Percentiles rank a stretch among this genome's conserved stretches.
Conservation (phyloP, 2,113 vertebrate species). For the Anguilla japonica region DNA sequence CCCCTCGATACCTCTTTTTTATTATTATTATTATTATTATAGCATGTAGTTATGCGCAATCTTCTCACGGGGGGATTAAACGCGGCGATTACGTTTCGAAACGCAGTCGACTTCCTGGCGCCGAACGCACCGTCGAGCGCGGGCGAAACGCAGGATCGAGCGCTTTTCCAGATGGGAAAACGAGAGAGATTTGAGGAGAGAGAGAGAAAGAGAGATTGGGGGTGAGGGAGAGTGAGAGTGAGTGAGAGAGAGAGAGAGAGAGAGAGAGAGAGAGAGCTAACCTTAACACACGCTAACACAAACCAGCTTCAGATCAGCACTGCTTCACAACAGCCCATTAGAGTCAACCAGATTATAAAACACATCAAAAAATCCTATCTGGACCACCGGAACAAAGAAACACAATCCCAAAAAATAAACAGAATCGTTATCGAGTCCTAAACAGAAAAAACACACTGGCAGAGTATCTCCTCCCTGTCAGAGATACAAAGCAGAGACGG, state of each 20-base stretch:
- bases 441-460: too few species aligned
- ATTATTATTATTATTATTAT: too few species aligned
- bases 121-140: not conserved
- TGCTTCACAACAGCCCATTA: too few species aligned
- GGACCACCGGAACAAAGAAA: too few species aligned
- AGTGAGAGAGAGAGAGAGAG: conserved; percentile 13
- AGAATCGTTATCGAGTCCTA: too few species aligned
- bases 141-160: not conserved
- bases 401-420: too few species aligned
- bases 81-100: not conserved
- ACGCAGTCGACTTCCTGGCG: not conserved
- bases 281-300: too few species aligned
- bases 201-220: conserved; percentile 5
- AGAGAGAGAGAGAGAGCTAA: conserved; percentile 1
- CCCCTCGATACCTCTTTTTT: not conserved
- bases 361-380: too few species aligned
- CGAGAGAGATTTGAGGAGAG: not conserved
- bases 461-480: too few species aligned
- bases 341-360: too few species aligned
- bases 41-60: not conserved
- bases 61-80: not conserved
- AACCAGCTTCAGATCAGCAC: too few species aligned
- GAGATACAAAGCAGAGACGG: too few species aligned
- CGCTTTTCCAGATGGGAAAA: not conserved
- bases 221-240: not conserved